Conservation (phyloP, 2,888 invertebrate species). For the Leucophenga montana region DNA sequence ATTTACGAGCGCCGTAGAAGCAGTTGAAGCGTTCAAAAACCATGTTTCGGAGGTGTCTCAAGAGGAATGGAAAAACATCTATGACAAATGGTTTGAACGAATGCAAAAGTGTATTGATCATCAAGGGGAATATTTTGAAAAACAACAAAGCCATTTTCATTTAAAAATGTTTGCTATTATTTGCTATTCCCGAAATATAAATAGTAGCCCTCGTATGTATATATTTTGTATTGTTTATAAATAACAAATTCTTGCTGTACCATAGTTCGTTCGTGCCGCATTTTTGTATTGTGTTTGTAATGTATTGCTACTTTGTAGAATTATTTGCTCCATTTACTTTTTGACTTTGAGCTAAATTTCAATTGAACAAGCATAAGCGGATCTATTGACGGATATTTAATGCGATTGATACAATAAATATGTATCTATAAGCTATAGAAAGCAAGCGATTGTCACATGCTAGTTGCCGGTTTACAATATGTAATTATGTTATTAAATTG, state of each 20-base stretch:
- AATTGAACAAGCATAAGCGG: slow-evolving; percentile 18
- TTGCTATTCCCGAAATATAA: not conserved
- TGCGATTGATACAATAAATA: not conserved
- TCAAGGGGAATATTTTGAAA: too few species aligned
- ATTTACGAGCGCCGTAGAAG: too few species aligned
- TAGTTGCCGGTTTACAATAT: not conserved
- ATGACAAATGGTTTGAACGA: too few species aligned
- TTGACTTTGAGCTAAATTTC: slow-evolving; percentile 27
- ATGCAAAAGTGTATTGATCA: not conserved
- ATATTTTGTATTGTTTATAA: not conserved
- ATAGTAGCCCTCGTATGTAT: too few species aligned
- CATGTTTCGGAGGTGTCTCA: too few species aligned
- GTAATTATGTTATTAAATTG: not conserved
- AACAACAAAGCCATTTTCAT: too few species aligned
- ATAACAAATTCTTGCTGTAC: not conserved
- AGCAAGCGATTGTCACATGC: too few species aligned
- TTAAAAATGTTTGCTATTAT: too few species aligned
- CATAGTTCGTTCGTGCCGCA: not conserved
- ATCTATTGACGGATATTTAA: slow-evolving; percentile 24
- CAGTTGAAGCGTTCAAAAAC: too few species aligned
- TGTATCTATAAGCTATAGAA: not conserved
- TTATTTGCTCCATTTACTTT: slow-evolving; percentile 24
- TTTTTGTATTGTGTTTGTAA: not conserved
- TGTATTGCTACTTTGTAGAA: not conserved
- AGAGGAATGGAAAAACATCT: too few species aligned